Percentiles rank a stretch among this genome's conserved stretches.
Conservation (phyloP, 2,888 invertebrate species). For the Trissoscelio sp. region DNA sequence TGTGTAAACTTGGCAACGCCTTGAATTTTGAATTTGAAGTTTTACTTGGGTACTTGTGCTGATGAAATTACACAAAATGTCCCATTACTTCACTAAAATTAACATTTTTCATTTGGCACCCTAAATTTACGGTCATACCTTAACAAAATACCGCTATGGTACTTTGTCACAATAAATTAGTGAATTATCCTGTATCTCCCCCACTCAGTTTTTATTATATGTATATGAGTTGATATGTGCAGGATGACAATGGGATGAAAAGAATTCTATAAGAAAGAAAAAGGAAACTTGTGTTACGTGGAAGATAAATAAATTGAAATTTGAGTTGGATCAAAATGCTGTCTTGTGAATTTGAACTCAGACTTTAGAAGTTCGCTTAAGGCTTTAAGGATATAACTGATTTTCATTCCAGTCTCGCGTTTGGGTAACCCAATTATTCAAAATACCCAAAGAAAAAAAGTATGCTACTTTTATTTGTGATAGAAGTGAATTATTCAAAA, state of each 20-base stretch:
- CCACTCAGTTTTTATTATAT: no score
- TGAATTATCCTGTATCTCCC: no score
- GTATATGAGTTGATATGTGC: no score
- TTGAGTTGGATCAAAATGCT: constrained; percentile 21
- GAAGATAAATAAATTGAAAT: constrained; percentile 26
- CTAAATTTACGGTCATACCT: no score
- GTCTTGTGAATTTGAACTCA: constrained; percentile 11
- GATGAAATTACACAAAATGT: no score
- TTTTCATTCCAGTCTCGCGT: constrained; percentile 9
- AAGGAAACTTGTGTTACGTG: constrained; percentile 9
- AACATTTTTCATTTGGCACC: no score
- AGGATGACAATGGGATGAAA: not conserved
- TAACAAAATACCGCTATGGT: no score
- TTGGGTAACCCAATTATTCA: constrained; percentile 50
- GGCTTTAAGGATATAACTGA: constrained; percentile 1
- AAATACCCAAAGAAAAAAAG: constrained; percentile 34
- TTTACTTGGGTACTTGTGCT: no score
- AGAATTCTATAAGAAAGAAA: not conserved
- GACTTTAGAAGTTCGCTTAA: constrained; percentile 10
- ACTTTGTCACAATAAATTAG: no score
- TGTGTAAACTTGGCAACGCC: no score
- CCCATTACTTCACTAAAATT: no score
- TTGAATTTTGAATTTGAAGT: no score
- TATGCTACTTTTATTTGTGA: constrained; percentile 11
- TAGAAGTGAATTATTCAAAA: constrained; percentile 13